A percentile compares a stretch with the other conserved stretches of the same genome.
These are phyloP conservation scores for Ellobium chinense DNA, from an alignment of 2,888 invertebrate species.

Conservation along the genomic window DNA sequence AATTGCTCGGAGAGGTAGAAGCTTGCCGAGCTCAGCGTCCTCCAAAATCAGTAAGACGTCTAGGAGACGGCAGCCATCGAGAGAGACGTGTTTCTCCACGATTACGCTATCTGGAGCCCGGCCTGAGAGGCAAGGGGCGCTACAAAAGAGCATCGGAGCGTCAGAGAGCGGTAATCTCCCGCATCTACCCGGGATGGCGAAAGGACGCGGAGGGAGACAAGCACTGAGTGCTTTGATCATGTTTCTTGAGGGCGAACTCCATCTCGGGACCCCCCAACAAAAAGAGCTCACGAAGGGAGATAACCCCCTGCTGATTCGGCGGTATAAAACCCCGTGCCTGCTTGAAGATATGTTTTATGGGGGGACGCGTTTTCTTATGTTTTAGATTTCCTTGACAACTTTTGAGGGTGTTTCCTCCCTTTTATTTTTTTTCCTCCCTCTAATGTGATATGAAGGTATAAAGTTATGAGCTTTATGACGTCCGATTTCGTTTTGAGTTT, in stretches of 20 bases:
- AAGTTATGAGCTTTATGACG: background rate
- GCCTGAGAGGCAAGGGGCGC: background rate
- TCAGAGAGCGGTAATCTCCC: background rate
- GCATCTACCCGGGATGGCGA: slow-evolving; percentile 11
- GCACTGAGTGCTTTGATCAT: slow-evolving; percentile 18
- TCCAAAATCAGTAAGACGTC: slow-evolving; percentile 8
- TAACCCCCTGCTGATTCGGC: slow-evolving; percentile 10
- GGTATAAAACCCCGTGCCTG: background rate
- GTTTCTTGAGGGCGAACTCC: slow-evolving; percentile 7
- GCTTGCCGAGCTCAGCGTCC: background rate
- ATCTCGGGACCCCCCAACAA: slow-evolving; percentile 15
- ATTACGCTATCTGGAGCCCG: slow-evolving; percentile 3
- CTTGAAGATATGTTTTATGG: slow-evolving; percentile 37
- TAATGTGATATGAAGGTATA: slow-evolving; percentile 3
- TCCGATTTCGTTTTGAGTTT: background rate
- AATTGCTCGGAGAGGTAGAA: background rate
- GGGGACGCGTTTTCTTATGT: slow-evolving; percentile 8
- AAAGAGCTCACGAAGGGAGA: background rate
- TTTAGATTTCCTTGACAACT: slow-evolving; percentile 26
- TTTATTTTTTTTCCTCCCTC: background rate
- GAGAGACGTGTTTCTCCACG: background rate
- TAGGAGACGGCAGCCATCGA: background rate
- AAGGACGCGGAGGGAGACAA: slow-evolving; percentile 19
- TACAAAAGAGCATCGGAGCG: slow-evolving; percentile 13
- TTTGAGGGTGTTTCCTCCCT: too few species aligned